These are phyloP conservation scores for Tupiocoris notatus DNA, from an alignment of 2,888 invertebrate species.

Conservation along the genomic window DNA sequence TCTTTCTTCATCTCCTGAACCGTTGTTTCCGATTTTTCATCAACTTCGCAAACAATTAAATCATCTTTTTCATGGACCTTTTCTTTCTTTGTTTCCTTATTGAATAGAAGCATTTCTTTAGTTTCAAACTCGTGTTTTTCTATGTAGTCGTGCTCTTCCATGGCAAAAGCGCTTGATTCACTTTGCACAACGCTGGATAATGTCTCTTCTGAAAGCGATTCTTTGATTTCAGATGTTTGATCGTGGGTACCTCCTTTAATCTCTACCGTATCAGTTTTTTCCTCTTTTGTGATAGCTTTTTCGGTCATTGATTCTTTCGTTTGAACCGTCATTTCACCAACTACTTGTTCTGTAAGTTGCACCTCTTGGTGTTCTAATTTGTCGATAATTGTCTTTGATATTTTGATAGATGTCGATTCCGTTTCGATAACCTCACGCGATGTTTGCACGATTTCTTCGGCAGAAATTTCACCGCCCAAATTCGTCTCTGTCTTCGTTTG, in stretches of 20 bases:
- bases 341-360: background rate
- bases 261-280: background rate
- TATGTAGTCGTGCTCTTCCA: constrained; percentile 24
- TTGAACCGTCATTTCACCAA: background rate
- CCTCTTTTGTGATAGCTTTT: background rate
- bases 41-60: background rate
- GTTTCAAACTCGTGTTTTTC: constrained; percentile 42
- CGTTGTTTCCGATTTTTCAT: background rate
- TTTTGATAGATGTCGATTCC: background rate
- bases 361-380: background rate
- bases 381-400: background rate
- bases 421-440: background rate
- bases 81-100: constrained; percentile 1
- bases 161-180: background rate
- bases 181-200: background rate
- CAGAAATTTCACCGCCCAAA: background rate
- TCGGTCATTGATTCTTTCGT: background rate
- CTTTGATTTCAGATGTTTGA: background rate
- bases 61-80: constrained; percentile 22
- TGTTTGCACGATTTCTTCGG: background rate
- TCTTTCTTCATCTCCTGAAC: background rate
- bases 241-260: background rate
- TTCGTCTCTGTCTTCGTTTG: background rate
- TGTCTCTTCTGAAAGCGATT: background rate
- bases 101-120: background rate